phyloP scores from a whole-genome alignment of 2,888 invertebrate species.

The Ornithoptera alexandrae region DNA sequence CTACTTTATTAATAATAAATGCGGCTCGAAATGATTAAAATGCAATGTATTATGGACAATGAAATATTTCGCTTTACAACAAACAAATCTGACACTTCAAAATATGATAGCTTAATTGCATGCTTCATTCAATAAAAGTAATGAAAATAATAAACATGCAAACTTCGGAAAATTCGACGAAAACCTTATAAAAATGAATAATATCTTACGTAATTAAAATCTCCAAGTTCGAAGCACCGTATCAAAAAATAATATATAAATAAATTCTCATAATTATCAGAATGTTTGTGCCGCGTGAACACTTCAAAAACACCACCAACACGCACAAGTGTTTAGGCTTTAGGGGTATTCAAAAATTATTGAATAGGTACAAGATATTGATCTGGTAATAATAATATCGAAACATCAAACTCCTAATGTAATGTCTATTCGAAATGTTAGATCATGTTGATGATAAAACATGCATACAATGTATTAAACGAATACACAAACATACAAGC shows the following conservation, averaged over 20 bases:
- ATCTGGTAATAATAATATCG: not conserved
- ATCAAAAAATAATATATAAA: slow-evolving; percentile 31
- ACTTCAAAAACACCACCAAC: slow-evolving; percentile 35
- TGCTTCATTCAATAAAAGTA: slow-evolving; percentile 5
- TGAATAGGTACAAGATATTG: not conserved
- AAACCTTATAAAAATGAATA: slow-evolving; percentile 24
- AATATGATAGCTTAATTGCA: not conserved
- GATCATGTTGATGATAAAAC: not conserved
- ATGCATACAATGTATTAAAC: not conserved
- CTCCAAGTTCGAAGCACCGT: slow-evolving; percentile 27
- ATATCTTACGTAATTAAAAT: slow-evolving; percentile 22
- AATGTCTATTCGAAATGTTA: slow-evolving; percentile 1
- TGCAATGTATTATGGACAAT: too few relatives aligned
- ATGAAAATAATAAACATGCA: too few relatives aligned
- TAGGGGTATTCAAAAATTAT: not conserved
- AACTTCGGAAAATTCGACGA: not conserved
- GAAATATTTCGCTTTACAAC: not conserved
- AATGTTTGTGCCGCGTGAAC: slow-evolving; percentile 46
- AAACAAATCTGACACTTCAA: not conserved
- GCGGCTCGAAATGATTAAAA: not conserved
- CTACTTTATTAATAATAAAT: not conserved
- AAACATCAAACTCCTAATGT: not conserved
- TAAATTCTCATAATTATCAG: slow-evolving; percentile 34
- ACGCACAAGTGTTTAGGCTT: not conserved
- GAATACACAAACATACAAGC: not conserved